These are phyloP conservation scores for Athalia circularis DNA, from an alignment of 2,888 invertebrate species.

Conservation along the genomic window DNA sequence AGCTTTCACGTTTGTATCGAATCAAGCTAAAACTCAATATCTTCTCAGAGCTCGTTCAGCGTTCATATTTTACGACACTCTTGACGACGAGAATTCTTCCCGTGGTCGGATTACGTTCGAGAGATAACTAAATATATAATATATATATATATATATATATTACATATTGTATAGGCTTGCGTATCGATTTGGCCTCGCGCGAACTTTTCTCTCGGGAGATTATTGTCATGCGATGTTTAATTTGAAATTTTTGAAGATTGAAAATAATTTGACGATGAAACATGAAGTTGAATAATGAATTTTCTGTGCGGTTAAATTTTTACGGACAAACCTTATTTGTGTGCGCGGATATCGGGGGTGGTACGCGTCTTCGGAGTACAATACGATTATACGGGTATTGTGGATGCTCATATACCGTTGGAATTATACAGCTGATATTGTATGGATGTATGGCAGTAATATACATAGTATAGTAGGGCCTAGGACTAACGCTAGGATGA, in stretches of 20 bases:
- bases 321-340: too few species aligned
- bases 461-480: not conserved
- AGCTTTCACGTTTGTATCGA: not conserved
- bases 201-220: not conserved
- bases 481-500: not conserved
- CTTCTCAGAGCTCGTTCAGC: not conserved
- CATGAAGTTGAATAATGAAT: too few species aligned
- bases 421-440: too few species aligned
- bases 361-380: too few species aligned
- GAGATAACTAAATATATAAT: not conserved
- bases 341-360: too few species aligned
- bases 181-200: conserved; percentile 25
- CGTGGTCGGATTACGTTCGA: conserved; percentile 20
- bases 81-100: conserved; percentile 16
- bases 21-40: conserved; percentile 2
- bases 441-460: too few species aligned
- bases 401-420: too few species aligned
- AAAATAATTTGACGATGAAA: too few species aligned
- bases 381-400: too few species aligned
- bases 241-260: too few species aligned
- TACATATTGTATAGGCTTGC: not conserved
- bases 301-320: too few species aligned
- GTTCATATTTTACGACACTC: conserved; percentile 28
- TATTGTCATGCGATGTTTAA: conserved; percentile 32
- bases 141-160: too few species aligned